Base-by-base conservation (phyloP, 2,113 vertebrate genomes). In the Ursus arctos region DNA sequence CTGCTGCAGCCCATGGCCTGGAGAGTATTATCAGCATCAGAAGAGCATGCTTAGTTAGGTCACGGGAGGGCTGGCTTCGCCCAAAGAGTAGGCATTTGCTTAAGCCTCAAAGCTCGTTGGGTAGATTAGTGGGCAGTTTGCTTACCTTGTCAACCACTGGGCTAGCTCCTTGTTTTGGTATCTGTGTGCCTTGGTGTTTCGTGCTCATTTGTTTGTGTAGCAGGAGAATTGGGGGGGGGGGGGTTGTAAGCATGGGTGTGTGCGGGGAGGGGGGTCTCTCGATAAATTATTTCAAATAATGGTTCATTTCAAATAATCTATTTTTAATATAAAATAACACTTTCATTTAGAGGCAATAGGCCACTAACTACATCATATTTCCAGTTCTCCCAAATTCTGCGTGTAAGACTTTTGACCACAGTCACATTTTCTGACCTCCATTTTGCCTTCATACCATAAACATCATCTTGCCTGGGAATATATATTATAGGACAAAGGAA, bases 111-210 rank as follows among this genome's bases (percentile, higher is more conserved):
- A 97, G 59, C 9, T 0, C 77, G 83, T 95, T 96, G 97, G 53
- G 24, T 28, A 97, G 93, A 97, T 97, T 91, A 98, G 28, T 89
- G 98, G 95, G 91, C 82, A 90, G 93, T 97, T 95, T 94, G 43
- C 55, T 97, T 92, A 95, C 96, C 91, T 55, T 40, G 61, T 26
- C 89, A 88, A 55, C 31, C 93, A 94, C 36, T 4, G 0, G 19
- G 43, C 65, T 19, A 11, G 69, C 86, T 91, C 43, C n/a, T 11
- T 81, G 87, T 71, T 69, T 57, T 1, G 31, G 4, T 76, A 43
- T 65, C 83, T 36, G 10, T 51, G 43, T 51, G 28, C 36, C 49
- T 49, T n/a, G 13, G 28, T 36, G 22, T 40, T 57, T 49, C 79
- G 22, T 15, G 26, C 4, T 65, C 11, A 2, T 79, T 53, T n/a